Evolutionary conservation across 2,888 invertebrate genomes (phyloP).

Genomic region (Ischnura elegans): DNA sequence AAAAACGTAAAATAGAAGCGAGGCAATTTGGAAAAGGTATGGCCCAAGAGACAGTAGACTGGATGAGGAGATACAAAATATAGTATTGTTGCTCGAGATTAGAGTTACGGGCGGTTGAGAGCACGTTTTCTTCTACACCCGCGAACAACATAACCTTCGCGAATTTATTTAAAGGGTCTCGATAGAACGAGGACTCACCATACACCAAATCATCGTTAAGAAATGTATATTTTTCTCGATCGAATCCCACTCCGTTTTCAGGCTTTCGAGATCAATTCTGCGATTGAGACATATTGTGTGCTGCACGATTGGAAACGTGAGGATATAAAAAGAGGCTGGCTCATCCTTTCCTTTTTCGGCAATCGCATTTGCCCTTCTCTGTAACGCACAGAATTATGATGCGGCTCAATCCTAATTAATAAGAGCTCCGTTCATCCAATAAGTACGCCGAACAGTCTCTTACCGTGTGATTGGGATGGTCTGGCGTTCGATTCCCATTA

Average conservation of each 20-base stretch:
- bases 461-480: not conserved
- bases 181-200: not conserved
- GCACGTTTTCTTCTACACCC: constrained; percentile 21
- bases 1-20: not conserved
- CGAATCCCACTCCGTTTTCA: not conserved
- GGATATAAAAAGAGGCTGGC: not conserved
- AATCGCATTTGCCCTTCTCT: not conserved
- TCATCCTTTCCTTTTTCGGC: not conserved
- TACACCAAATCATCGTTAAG: not conserved
- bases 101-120: constrained; percentile 6
- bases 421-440: not conserved
- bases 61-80: not conserved
- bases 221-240: not conserved
- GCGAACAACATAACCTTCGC: not conserved
- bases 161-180: constrained; percentile 33
- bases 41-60: not conserved
- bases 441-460: not conserved
- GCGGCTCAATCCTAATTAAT: not conserved
- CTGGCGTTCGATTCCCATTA: not conserved
- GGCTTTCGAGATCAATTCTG: not conserved
- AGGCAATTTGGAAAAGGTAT: not conserved
- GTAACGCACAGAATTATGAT: not conserved
- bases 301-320: not conserved
- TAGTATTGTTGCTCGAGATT: not conserved
- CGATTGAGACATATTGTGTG: not conserved